Evolutionary conservation across 2,888 invertebrate species (phyloP), one percentile per base, ranked within the genome.

Genomic region (Dioctria linearis): DNA sequence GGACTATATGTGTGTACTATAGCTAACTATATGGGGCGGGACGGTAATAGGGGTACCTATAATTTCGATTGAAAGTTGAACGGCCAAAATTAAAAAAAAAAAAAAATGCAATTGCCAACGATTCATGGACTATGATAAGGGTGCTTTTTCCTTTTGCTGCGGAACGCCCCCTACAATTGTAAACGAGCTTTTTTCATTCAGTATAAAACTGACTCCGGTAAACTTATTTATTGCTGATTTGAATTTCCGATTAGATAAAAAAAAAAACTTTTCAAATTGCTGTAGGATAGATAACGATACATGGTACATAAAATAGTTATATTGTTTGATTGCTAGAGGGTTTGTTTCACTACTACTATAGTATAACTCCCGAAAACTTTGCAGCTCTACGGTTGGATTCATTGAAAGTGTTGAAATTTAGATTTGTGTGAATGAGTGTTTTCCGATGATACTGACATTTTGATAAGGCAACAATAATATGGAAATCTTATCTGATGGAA

Each of bases 161-260:
- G 43, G 61, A 11, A 13, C 13, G 25, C 43, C 37, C 37, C 42
- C 25, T 42, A n/a, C 43, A 57, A 57, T 3, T n/a, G 8, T 46
- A 8, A 42, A 6, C 61, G 61, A 61, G 25, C 8, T 69, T 25
- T 65, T 65, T 78, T 46, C 66, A 78, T 65, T 39, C 61, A 42
- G 43, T 71, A 57, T 13, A 51, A 71, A 63, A 65, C 57, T 59
- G 46, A 73, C 80, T 67, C 57, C 51, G 13, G 39, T 25, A 37
- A 71, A 71, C 57, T 57, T 54, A 67, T 67, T 79, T 79, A 79
- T 79, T 73, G 67, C 80, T 80, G 80, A 80, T 80, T 75, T 80
- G 73, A 73, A 80, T 73, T 75, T 63, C 65, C 65, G 80, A 80
- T 80, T 80, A 80, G 73, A 54, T 54, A 65, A 71, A 67, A 54